These are phyloP conservation scores for Sebastes nivosus DNA, from an alignment of 2,797 vertebrate species.

Conservation along the genomic window DNA sequence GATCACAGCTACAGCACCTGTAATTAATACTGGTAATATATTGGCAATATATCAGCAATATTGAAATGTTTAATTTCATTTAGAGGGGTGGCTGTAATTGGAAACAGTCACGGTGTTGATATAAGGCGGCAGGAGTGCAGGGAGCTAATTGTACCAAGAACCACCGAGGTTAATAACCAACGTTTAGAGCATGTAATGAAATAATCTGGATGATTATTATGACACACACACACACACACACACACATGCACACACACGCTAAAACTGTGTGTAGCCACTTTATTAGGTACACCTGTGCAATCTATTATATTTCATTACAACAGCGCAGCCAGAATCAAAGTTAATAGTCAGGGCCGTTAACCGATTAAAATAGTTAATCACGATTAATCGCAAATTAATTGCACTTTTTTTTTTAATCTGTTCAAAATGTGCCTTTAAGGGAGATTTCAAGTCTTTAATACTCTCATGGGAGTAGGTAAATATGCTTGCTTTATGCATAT, in stretches of 20 bases:
- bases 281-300: not conserved
- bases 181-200: conserved; percentile 46
- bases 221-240: not conserved
- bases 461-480: no score
- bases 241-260: not conserved
- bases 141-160: conserved; percentile 51
- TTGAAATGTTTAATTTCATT: conserved; percentile 70
- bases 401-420: no score
- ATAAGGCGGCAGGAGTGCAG: conserved; percentile 42
- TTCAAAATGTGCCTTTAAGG: no score
- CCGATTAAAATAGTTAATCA: no score
- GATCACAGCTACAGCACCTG: conserved; percentile 41
- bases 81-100: conserved; percentile 63
- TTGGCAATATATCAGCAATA: conserved; percentile 71
- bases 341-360: no score
- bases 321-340: no score
- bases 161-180: conserved; percentile 54
- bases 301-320: no score
- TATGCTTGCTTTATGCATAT: no score
- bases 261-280: not conserved
- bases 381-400: no score
- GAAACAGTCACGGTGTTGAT: conserved; percentile 69
- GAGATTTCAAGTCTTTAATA: no score
- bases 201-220: conserved; percentile 64
- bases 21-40: conserved; percentile 72